A percentile compares a stretch with the other conserved stretches of the same genome.
phyloP scores from a whole-genome alignment of 2,113 vertebrate genomes.

The Neotragus pygmaeus region DNA sequence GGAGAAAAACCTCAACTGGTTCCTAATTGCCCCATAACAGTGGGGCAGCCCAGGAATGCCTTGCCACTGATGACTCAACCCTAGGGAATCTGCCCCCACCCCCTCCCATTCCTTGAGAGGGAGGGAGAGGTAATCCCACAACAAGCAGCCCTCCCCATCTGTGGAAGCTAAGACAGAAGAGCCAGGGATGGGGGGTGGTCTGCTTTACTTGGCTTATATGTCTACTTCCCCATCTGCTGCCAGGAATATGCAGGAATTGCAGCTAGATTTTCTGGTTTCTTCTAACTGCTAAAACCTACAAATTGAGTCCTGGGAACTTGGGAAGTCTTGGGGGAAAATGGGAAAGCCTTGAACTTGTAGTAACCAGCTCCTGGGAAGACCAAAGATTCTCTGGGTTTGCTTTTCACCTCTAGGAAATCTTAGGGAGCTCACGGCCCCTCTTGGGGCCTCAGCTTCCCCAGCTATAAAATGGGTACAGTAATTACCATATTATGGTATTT shows the following conservation, averaged over 20 bases:
- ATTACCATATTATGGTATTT: not conserved
- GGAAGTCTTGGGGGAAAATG: not conserved
- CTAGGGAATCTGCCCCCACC: constrained; percentile 39
- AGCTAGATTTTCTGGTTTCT: constrained; percentile 18
- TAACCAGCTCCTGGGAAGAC: not conserved
- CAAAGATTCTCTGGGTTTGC: not conserved
- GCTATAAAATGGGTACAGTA: not conserved
- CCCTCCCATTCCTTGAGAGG: constrained; percentile 15
- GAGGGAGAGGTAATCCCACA: constrained; percentile 18
- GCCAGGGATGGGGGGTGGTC: not conserved
- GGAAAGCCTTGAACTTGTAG: not conserved
- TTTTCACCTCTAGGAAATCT: not conserved
- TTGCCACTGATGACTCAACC: constrained; percentile 59
- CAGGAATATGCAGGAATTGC: not conserved
- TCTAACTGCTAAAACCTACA: not conserved
- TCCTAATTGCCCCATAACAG: constrained; percentile 35
- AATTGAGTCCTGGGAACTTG: not conserved
- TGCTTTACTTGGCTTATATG: not conserved
- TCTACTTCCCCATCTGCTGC: not conserved
- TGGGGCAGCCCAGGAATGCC: not conserved
- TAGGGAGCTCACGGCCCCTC: not conserved
- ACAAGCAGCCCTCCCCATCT: not conserved
- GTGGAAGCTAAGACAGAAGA: not conserved
- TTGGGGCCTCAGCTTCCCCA: constrained; percentile 3
- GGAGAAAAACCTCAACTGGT: constrained; percentile 12